These are phyloP conservation scores for Ceratotherium simum DNA, from an alignment of 2,113 vertebrate genomes.

Conservation along the genomic window DNA sequence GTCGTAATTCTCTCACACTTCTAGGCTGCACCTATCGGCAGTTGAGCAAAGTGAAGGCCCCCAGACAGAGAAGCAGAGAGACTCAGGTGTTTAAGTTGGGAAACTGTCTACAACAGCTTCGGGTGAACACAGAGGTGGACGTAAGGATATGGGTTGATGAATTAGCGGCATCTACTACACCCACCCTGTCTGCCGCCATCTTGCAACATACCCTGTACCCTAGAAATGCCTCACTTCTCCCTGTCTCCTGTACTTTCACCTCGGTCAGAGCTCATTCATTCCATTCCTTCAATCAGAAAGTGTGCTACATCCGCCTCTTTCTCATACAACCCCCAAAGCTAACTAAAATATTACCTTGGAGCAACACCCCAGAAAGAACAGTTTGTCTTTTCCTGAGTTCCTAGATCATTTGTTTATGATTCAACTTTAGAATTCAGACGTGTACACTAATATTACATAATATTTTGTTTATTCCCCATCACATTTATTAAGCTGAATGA, in stretches of 20 bases:
- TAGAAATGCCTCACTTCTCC: not conserved
- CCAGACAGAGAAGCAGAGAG: not conserved
- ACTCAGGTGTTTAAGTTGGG: not conserved
- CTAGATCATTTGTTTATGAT: not conserved
- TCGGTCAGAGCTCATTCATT: not conserved
- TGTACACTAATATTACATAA: not conserved
- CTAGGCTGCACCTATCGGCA: not conserved
- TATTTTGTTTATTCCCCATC: not conserved
- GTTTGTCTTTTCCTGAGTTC: not conserved
- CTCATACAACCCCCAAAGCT: not conserved
- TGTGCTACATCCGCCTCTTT: not conserved
- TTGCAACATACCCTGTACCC: not conserved
- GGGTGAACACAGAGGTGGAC: not conserved
- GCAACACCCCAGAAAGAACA: not conserved
- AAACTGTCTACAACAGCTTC: not conserved
- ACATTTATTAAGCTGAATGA: not conserved
- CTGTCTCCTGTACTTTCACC: not conserved
- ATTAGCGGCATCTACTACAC: not conserved
- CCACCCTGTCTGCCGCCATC: not conserved
- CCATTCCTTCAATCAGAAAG: not conserved
- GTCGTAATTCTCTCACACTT: not conserved
- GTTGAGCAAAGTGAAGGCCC: not conserved
- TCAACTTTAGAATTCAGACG: not conserved
- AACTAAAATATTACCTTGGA: not conserved
- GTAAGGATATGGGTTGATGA: not conserved